A percentile compares a stretch with the other conserved stretches of the same genome.
These are phyloP conservation scores for Laodelphax striatellus DNA, from an alignment of 1,140 invertebrate genomes.

Conservation along the genomic window DNA sequence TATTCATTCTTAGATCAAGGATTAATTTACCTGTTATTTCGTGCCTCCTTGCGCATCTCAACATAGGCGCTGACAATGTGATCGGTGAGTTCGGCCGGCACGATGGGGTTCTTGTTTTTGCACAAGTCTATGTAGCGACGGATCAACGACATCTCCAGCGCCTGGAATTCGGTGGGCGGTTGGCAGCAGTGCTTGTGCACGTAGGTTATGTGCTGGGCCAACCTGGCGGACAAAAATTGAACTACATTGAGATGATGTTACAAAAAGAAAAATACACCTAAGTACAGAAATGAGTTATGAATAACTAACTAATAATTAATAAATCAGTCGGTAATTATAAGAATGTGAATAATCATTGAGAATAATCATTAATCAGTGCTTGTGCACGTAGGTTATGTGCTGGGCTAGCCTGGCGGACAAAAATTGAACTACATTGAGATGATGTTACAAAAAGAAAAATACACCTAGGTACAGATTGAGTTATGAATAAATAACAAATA, in stretches of 20 bases:
- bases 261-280: no score
- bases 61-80: constrained; percentile 68
- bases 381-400: constrained; percentile 97
- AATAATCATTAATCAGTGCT: no score
- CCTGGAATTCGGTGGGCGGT: constrained; percentile 61
- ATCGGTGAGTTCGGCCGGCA: constrained; percentile 79
- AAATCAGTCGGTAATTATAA: no score
- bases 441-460: no score
- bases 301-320: no score
- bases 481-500: no score
- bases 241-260: no score
- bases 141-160: constrained; percentile 89
- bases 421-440: no score
- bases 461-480: no score
- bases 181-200: constrained; percentile 89
- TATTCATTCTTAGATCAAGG: no score
- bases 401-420: constrained; percentile 62
- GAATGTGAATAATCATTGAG: no score
- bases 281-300: no score
- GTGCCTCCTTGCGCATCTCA: constrained; percentile 20
- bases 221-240: constrained; percentile 37
- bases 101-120: constrained; percentile 74
- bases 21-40: constrained; percentile 2
- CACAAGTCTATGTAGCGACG: constrained; percentile 87
- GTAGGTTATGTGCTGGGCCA: constrained; percentile 96